phyloP scores from a whole-genome alignment of 2,797 vertebrate species.

The Thaleichthys pacificus region DNA sequence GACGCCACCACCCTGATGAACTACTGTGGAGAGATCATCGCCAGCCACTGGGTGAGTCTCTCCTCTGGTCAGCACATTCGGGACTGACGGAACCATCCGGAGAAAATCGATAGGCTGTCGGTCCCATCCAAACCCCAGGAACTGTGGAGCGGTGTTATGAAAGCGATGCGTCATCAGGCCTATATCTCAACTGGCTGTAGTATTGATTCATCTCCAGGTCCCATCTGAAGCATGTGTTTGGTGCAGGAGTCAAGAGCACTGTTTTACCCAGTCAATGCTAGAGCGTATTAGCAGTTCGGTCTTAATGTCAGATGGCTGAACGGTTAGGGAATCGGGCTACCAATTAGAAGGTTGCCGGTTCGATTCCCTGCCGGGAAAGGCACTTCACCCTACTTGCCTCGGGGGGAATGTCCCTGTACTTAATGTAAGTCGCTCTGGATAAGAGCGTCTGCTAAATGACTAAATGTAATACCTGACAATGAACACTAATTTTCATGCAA shows the following conservation, averaged over 20 bases:
- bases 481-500: not conserved
- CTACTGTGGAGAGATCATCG: conserved; percentile 98
- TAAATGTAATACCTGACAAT: not conserved
- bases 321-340: too few relatives aligned
- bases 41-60: conserved; percentile 94
- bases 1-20: conserved; percentile 91
- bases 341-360: too few relatives aligned
- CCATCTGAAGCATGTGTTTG: not conserved
- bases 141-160: not conserved
- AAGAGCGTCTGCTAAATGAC: too few relatives aligned
- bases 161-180: not conserved
- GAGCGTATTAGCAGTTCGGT: not conserved
- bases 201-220: conserved; percentile 7
- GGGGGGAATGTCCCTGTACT: too few relatives aligned
- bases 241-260: too few relatives aligned
- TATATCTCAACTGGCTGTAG: not conserved
- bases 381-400: too few relatives aligned
- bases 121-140: not conserved
- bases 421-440: too few relatives aligned
- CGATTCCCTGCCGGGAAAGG: too few relatives aligned
- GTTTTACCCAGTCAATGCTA: not conserved
- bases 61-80: not conserved
- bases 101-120: not conserved
- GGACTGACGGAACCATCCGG: not conserved
- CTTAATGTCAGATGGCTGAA: too few relatives aligned